Evolutionary conservation across 2,113 vertebrate species (phyloP).

Genomic region (Elaphurus davidianus): DNA sequence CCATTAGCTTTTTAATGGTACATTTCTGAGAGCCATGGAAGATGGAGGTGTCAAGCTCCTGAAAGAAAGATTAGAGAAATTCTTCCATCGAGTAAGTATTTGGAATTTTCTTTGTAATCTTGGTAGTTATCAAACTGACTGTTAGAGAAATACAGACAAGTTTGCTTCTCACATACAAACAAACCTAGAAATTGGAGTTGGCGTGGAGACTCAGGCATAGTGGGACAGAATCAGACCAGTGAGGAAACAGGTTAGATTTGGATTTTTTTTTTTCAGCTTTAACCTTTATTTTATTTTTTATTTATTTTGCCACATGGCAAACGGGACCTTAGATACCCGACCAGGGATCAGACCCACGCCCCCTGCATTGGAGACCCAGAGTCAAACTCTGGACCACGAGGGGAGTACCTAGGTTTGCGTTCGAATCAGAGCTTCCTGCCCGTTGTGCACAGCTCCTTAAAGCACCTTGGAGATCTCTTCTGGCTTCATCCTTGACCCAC

Average conservation of each 20-base stretch:
- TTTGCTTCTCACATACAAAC: background rate
- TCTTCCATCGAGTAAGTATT: slow-evolving; percentile 95
- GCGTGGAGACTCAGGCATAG: background rate
- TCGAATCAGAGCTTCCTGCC: background rate
- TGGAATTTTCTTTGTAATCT: background rate
- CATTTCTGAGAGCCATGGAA: slow-evolving; percentile 92
- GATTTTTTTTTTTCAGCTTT: background rate
- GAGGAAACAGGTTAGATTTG: background rate
- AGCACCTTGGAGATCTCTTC: background rate
- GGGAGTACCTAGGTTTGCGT: background rate
- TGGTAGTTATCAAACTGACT: background rate
- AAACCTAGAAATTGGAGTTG: background rate
- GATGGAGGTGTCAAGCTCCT: slow-evolving; percentile 92
- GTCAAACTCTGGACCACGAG: rapidly evolving
- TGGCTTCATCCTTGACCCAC: background rate
- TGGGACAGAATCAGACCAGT: background rate
- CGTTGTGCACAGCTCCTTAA: background rate
- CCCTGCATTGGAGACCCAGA: background rate
- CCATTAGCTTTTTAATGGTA: slow-evolving; percentile 95
- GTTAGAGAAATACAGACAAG: background rate
- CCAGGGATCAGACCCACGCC: background rate
- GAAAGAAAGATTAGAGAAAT: slow-evolving; percentile 96
- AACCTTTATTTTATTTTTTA: background rate
- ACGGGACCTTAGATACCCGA: background rate
- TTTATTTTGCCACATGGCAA: background rate